A percentile compares a stretch with the other conserved stretches of the same genome.
These are phyloP conservation scores for Melanostoma mellinum DNA, from an alignment of 2,888 invertebrate genomes.

Conservation along the genomic window DNA sequence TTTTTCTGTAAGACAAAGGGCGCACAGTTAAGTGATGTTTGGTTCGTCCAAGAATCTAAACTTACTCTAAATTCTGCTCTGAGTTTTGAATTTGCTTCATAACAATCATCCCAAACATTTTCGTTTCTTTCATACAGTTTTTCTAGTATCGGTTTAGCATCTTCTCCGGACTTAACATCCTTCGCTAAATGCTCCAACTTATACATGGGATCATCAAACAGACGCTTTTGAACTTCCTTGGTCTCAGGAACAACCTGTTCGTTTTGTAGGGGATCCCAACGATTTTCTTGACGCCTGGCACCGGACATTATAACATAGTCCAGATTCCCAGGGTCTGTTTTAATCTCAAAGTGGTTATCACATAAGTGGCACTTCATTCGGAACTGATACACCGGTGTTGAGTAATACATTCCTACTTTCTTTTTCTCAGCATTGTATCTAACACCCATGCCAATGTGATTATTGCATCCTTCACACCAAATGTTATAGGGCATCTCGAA, in stretches of 20 bases:
- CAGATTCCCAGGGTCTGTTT: slow-evolving; percentile 98
- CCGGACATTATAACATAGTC: slow-evolving; percentile 98
- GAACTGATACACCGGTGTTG: slow-evolving; percentile 98
- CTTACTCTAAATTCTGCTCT: slow-evolving; percentile 93
- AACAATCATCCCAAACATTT: slow-evolving; percentile 94
- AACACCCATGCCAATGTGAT: slow-evolving; percentile 99
- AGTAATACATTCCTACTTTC: slow-evolving; percentile 98
- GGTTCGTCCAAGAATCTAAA: slow-evolving; percentile 8
- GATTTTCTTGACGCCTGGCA: slow-evolving; percentile 96
- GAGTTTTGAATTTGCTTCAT: slow-evolving; percentile 92
- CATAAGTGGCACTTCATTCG: slow-evolving; percentile 99
- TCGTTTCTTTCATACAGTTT: slow-evolving; percentile 91
- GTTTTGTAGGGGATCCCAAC: slow-evolving; percentile 98
- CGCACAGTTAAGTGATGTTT: slow-evolving; percentile 31
- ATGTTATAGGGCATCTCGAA: slow-evolving; percentile 99
- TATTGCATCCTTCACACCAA: slow-evolving; percentile 99
- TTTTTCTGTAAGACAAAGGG: slow-evolving; percentile 83
- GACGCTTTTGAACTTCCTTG: slow-evolving; percentile 92
- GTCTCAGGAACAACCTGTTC: slow-evolving; percentile 96
- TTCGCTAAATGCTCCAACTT: slow-evolving; percentile 95
- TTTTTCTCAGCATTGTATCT: slow-evolving; percentile 97
- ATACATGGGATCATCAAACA: slow-evolving; percentile 99
- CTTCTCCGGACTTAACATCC: slow-evolving; percentile 88
- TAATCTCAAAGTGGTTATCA: slow-evolving; percentile 98
- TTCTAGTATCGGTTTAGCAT: slow-evolving; percentile 88